Percentiles rank a stretch among this genome's conserved stretches.
Evolutionary conservation across 2,888 invertebrate species (phyloP).

Genomic region (Cephus rjabovi): DNA sequence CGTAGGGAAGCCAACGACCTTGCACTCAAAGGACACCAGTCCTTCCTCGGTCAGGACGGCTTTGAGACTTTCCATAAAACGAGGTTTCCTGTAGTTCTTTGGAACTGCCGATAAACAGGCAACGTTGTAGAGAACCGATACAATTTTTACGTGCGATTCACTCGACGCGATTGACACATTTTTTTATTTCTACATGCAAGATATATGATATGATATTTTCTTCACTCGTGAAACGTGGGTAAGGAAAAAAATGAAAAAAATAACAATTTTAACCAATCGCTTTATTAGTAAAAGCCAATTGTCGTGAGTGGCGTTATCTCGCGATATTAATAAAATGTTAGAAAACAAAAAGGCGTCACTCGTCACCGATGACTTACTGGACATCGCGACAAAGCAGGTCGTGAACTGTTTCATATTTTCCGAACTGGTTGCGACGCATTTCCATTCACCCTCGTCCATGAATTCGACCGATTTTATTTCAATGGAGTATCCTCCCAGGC

Average conservation of each 20-base stretch:
- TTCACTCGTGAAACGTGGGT: background rate
- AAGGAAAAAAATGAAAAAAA: conserved; percentile 14
- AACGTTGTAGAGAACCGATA: conserved; percentile 10
- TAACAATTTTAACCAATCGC: conserved; percentile 1
- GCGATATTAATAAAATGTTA: background rate
- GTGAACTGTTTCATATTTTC: conserved; percentile 83
- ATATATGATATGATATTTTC: too few species aligned
- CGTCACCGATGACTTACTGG: conserved; percentile 72
- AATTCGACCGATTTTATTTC: conserved; percentile 82
- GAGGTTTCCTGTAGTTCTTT: conserved; percentile 88
- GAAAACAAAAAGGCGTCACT: background rate
- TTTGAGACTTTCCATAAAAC: conserved; percentile 90
- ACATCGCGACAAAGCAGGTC: conserved; percentile 80
- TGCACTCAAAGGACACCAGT: conserved; percentile 91
- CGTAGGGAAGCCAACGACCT: conserved; percentile 92
- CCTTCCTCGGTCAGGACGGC: conserved; percentile 93
- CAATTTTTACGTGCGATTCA: background rate
- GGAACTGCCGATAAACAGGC: conserved; percentile 75
- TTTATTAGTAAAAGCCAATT: conserved; percentile 4
- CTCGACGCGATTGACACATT: background rate
- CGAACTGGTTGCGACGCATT: conserved; percentile 84
- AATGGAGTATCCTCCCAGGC: conserved; percentile 83
- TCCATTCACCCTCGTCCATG: conserved; percentile 90
- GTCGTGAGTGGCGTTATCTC: background rate
- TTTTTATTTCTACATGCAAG: background rate